These are phyloP conservation scores for Caenorhabditis inopinata DNA, from an alignment of 1,140 invertebrate genomes.

Conservation along the genomic window DNA sequence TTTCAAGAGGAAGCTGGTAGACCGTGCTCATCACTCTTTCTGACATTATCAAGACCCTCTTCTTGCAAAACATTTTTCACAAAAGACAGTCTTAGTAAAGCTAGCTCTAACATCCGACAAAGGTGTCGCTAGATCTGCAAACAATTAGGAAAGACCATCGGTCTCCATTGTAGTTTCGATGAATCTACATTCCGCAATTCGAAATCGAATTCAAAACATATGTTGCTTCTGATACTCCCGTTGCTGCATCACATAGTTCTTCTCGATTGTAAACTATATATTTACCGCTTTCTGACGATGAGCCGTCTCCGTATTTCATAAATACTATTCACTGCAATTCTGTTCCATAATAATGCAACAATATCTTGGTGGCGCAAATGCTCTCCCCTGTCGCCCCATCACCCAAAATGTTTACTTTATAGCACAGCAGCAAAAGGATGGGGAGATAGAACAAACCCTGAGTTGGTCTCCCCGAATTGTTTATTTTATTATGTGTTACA, in stretches of 20 bases:
- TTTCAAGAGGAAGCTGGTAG: too few species aligned
- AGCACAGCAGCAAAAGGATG: too few species aligned
- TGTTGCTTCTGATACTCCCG: neutral
- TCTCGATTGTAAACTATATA: neutral
- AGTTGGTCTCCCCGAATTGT: neutral
- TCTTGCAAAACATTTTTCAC: too few species aligned
- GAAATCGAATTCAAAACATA: slow-evolving; percentile 27
- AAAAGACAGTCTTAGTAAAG: too few species aligned
- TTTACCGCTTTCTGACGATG: too few species aligned
- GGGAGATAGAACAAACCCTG: neutral
- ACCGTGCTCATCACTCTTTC: too few species aligned
- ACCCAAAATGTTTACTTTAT: neutral
- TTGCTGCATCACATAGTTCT: neutral
- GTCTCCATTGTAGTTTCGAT: neutral
- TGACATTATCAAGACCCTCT: too few species aligned
- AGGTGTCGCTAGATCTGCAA: too few species aligned
- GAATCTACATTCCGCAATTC: neutral
- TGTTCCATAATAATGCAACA: neutral
- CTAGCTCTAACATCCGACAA: too few species aligned
- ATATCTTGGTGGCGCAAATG: neutral
- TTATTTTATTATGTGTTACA: slow-evolving; percentile 10
- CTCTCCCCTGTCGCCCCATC: neutral
- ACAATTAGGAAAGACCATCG: too few species aligned
- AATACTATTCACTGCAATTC: too few species aligned
- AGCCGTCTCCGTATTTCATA: too few species aligned